phyloP scores from a whole-genome alignment of 2,113 vertebrate species.

The Fulmarus glacialis region DNA sequence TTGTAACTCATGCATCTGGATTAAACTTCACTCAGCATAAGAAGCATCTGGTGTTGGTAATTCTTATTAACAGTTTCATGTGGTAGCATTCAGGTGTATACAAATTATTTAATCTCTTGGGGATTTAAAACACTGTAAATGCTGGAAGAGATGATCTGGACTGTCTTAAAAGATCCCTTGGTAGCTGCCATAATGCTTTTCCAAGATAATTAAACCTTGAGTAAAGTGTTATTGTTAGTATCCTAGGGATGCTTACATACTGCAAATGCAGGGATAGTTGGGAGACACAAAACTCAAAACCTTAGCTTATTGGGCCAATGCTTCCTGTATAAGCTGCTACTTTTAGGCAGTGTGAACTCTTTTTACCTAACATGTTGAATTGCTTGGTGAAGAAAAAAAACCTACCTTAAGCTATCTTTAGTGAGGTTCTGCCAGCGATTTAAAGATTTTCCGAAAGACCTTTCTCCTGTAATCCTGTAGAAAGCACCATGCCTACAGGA shows the following conservation, averaged over 20 bases:
- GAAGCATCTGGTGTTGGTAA: not conserved
- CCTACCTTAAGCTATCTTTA: not conserved
- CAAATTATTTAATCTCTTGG: not conserved
- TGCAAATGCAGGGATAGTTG: not conserved
- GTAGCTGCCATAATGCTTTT: not conserved
- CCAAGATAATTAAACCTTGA: not conserved
- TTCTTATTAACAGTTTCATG: not conserved
- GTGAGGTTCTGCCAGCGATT: not conserved
- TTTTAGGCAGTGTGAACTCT: not conserved
- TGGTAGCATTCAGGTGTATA: not conserved
- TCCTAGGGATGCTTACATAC: not conserved
- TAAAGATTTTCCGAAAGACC: not conserved
- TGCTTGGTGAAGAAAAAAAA: not conserved
- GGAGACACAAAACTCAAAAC: not conserved
- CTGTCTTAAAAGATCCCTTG: not conserved
- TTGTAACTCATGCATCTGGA: not conserved
- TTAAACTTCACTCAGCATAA: not conserved
- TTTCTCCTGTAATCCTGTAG: not conserved
- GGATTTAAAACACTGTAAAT: not conserved
- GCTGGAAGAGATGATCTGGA: not conserved
- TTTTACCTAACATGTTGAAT: not conserved
- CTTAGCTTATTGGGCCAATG: not conserved
- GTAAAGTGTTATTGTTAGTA: not conserved
- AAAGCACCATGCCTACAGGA: not conserved
- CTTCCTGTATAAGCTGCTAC: not conserved